Percentiles rank a stretch among this genome's conserved stretches.
phyloP scores from a whole-genome alignment of 2,113 vertebrate species.

The Micronycteris hirsuta region DNA sequence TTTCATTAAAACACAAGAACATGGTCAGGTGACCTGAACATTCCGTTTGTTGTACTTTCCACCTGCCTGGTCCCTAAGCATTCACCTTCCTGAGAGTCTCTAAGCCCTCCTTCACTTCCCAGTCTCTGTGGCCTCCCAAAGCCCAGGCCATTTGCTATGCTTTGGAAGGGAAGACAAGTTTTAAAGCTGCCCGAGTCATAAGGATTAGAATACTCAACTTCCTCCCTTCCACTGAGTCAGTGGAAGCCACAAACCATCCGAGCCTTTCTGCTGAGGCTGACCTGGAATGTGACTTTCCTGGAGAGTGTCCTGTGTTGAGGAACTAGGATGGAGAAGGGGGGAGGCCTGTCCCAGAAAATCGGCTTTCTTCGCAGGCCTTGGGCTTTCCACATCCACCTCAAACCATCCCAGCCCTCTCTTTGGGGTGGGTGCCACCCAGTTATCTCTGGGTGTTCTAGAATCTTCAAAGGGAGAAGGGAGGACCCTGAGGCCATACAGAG shows the following conservation, averaged over 20 bases:
- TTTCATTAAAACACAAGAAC: conserved; percentile 33
- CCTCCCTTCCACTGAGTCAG: not conserved
- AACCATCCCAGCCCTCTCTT: not conserved
- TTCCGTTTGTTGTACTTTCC: not conserved
- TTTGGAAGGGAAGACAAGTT: not conserved
- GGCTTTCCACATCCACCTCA: not conserved
- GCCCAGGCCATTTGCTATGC: not conserved
- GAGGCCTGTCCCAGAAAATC: not conserved
- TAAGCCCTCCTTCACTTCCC: no score
- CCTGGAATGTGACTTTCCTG: not conserved
- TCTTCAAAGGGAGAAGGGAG: not conserved
- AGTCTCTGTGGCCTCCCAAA: not conserved
- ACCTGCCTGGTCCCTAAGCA: not conserved
- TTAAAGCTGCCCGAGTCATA: not conserved
- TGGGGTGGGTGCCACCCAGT: not conserved
- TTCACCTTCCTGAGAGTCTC: not conserved
- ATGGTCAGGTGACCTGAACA: not conserved
- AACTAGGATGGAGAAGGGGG: not conserved
- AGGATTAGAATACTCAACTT: fast-evolving
- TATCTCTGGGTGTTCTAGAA: not conserved
- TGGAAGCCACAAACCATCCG: not conserved
- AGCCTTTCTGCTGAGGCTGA: not conserved
- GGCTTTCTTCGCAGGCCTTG: not conserved
- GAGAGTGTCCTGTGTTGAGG: not conserved
- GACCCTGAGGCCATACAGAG: not conserved